Base-by-base conservation (phyloP, 2,888 invertebrate species). In the Aphodius sticticus region DNA sequence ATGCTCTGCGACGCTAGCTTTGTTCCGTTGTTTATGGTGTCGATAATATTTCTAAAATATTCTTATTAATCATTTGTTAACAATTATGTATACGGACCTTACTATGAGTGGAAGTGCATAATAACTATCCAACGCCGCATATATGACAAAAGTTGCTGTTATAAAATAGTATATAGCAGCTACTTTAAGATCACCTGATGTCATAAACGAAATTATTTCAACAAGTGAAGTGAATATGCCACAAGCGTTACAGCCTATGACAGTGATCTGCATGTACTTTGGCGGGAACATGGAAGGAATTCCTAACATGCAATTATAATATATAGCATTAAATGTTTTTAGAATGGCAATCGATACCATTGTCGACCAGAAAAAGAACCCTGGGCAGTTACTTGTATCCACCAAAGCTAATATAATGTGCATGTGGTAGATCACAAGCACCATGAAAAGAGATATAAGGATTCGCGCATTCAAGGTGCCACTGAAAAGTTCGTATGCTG, bases 151-250 rank as follows among this genome's bases (percentile, higher is more conserved):
- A 85, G 99, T 94, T 53, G 99, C 99, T 0, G 96, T 95, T 81
- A 98, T 95, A 89, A 99, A 99, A 90, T 99, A 99, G 90, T 98
- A 98, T 85, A 99, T 97, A 71, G 98, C 99, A 0, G 98, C 94
- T 2, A 97, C 97, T 78, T 96, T 91, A 69, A 90, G 89, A 85
- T 94, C 93, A 7, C 94, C 94, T 69, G 96, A 92, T 85, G 95
- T 91, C 70, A 91, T 86, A 36, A 92, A 88, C 0, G 96, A 93
- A 2, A 93, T 87, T 86, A 97, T 94, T 80, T 92, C 93, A 82
- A 97, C 93, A 26, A 96, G 87, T 69, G 96, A 93, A 14, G 96
- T 94, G 83, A 98, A 93, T 0, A 96, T 95, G 69, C 98, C 98
- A 88, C 97, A 96, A 75, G 98, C 92, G 89, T 98, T 98, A 90